phyloP scores from a whole-genome alignment of 2,888 invertebrate genomes.

The Aricia artaxerxes region DNA sequence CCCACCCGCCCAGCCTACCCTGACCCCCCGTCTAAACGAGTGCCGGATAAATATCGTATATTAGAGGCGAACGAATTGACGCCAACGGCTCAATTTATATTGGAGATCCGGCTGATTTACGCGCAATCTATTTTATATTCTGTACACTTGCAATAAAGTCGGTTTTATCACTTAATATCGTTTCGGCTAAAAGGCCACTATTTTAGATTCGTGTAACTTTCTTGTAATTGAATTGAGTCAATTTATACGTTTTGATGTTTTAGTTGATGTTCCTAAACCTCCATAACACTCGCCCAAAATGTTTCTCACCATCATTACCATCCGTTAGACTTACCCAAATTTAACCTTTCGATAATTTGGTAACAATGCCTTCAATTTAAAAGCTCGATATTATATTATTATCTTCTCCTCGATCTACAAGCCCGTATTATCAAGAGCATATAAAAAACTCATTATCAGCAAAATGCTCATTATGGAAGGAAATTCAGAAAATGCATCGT shows the following conservation, averaged over 20 bases:
- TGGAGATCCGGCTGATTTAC: conserved; percentile 44
- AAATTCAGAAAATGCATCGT: conserved; percentile 43
- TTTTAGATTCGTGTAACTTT: conserved; percentile 28
- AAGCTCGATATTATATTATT: not conserved
- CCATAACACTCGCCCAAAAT: not conserved
- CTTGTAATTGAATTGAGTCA: conserved; percentile 25
- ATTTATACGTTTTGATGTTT: conserved; percentile 26
- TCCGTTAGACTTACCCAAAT: not conserved
- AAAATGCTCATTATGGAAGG: conserved; percentile 31
- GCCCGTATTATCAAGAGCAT: not conserved
- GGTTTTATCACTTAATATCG: conserved; percentile 13
- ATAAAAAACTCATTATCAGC: conserved; percentile 28
- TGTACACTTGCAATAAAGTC: conserved; percentile 41
- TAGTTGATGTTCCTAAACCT: not conserved
- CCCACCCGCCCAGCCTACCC: conserved; percentile 35
- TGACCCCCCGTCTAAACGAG: conserved; percentile 35
- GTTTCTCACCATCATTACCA: not conserved
- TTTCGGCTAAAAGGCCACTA: conserved; percentile 8
- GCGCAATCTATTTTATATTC: conserved; percentile 46
- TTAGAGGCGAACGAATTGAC: conserved; percentile 34
- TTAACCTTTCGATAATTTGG: too few relatives aligned
- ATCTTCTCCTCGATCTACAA: not conserved
- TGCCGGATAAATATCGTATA: conserved; percentile 35
- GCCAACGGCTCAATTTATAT: conserved; percentile 48
- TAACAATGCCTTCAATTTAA: not conserved